phyloP scores from a whole-genome alignment of 2,888 invertebrate species.

The Dermolepida albohirtum region DNA sequence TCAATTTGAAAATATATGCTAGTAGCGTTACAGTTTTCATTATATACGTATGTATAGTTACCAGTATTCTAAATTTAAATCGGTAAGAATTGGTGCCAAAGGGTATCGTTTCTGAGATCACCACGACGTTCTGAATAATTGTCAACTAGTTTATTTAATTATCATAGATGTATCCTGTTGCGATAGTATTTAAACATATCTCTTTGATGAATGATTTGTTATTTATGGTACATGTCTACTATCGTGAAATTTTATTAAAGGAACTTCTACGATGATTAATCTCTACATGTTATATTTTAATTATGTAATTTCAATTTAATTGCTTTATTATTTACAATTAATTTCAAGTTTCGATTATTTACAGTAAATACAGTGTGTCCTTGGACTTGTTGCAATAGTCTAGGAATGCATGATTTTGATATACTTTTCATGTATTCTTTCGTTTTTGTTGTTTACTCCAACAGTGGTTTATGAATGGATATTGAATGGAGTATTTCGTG shows the following conservation, averaged over 20 bases:
- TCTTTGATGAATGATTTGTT: slow-evolving; percentile 26
- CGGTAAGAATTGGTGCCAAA: slow-evolving; percentile 36
- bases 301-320: no score
- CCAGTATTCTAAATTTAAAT: slow-evolving; percentile 26
- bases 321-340: no score
- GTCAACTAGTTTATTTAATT: slow-evolving; percentile 22
- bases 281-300: no score
- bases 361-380: no score
- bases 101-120: slow-evolving; percentile 29
- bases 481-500: no score
- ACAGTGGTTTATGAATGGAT: no score
- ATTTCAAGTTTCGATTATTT: no score
- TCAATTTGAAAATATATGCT: slow-evolving; percentile 16
- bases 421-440: no score
- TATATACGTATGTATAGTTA: slow-evolving; percentile 6
- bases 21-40: background rate
- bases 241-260: slow-evolving; percentile 18
- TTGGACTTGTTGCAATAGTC: no score
- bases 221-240: slow-evolving; percentile 18
- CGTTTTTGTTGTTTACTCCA: no score
- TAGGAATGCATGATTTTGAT: no score
- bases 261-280: no score
- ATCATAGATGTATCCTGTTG: slow-evolving; percentile 31
- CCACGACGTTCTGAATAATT: background rate
- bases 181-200: slow-evolving; percentile 19